Conservation (phyloP, 2,113 vertebrate genomes). For the Pygoscelis adeliae region DNA sequence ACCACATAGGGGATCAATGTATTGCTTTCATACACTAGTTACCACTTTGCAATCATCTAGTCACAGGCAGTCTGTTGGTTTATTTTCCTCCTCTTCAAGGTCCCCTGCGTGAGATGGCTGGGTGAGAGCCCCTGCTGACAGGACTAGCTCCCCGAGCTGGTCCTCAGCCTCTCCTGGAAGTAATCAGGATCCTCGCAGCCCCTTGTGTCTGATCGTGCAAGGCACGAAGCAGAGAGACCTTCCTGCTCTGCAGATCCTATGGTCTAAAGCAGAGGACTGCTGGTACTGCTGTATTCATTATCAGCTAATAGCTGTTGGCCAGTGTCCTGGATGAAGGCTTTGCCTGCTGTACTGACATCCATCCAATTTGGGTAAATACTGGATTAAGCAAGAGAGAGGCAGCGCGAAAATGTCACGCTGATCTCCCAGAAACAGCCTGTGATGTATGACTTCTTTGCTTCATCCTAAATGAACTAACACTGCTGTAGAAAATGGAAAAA, state of each 20-base stretch:
- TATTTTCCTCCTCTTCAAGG: neutral
- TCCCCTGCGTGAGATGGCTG: neutral
- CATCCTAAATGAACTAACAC: neutral
- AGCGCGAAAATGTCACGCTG: neutral
- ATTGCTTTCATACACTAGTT: neutral
- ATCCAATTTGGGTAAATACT: slow-evolving; percentile 36
- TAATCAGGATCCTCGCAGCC: neutral
- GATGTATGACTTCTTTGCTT: slow-evolving; percentile 30
- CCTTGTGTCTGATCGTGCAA: neutral
- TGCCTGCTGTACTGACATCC: neutral
- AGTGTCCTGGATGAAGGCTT: neutral
- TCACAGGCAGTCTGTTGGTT: neutral
- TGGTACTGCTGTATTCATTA: neutral
- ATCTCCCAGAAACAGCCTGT: neutral
- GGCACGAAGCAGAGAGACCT: neutral
- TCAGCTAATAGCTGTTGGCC: neutral
- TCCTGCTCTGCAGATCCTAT: neutral
- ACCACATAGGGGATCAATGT: neutral
- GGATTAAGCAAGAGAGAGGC: slow-evolving; percentile 10
- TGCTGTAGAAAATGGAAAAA: neutral
- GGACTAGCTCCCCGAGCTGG: neutral
- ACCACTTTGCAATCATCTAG: neutral
- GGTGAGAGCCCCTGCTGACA: neutral
- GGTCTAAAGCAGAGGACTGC: neutral
- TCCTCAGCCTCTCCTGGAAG: neutral